Percentiles rank a stretch among this genome's conserved stretches.
phyloP scores from a whole-genome alignment of 30 jellyfish, hydroid and myxozoan species.

The Aurelia sp. region DNA sequence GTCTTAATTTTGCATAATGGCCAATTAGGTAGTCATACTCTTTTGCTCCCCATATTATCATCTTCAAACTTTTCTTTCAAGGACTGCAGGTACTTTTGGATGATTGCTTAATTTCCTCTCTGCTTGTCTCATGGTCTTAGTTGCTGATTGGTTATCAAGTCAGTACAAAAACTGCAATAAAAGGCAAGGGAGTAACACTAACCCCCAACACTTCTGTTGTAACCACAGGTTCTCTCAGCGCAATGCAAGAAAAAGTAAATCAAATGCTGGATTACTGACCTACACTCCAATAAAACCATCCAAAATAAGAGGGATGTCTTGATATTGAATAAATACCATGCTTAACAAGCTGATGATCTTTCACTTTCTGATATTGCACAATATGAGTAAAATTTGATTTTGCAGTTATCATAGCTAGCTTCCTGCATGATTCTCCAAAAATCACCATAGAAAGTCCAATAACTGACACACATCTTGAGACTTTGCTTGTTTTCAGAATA shows the following conservation, averaged over 20 bases:
- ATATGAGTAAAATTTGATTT: conserved; percentile 86
- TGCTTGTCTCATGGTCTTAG: too few relatives aligned
- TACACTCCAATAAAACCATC: conserved; percentile 96
- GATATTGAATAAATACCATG: conserved; percentile 80
- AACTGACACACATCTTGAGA: conserved; percentile 23
- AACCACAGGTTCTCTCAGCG: too few relatives aligned
- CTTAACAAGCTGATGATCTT: conserved; percentile 81
- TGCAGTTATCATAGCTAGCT: conserved; percentile 90
- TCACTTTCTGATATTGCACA: conserved; percentile 71
- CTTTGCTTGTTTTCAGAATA: conserved; percentile 27
- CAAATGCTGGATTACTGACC: conserved; percentile 60
- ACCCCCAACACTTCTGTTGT: too few relatives aligned
- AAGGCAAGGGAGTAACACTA: too few relatives aligned
- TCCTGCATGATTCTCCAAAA: conserved; percentile 80
- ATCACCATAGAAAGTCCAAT: conserved; percentile 75
- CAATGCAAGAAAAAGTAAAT: background rate
- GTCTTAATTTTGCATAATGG: too few relatives aligned
- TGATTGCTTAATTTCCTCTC: too few relatives aligned
- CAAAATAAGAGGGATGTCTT: conserved; percentile 97
- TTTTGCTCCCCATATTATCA: too few relatives aligned
- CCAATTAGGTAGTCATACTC: too few relatives aligned
- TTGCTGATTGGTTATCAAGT: too few relatives aligned
- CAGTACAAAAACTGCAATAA: too few relatives aligned
- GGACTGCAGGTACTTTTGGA: too few relatives aligned
- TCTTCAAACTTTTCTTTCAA: too few relatives aligned